Evolutionary conservation across 2,888 invertebrate species (phyloP), one percentile per base, ranked within the genome.

Genomic region (Pasiphila rectangulata): DNA sequence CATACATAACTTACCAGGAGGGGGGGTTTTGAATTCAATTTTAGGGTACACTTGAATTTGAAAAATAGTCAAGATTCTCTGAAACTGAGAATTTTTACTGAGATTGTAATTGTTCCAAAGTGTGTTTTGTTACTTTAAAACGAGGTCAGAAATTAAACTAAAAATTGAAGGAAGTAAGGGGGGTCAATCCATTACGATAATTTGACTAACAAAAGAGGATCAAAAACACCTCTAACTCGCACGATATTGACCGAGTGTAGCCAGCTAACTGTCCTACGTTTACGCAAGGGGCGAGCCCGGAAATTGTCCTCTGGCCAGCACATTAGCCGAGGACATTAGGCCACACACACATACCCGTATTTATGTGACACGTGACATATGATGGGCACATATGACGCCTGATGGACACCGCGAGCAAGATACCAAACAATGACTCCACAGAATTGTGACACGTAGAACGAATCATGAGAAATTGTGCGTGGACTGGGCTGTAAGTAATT

Each of bases 291-390:
- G 76, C 72, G 74, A 70, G 73, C 59, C 83, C 83, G 86, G 86
- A 87, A 87, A 85, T 87, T 83, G 83, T 84, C 80, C 79, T 84
- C 80, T 83, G 82, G 79, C 81, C 78, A 79, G 65, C 62, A 72
- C 86, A 85, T 86, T 86, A 86, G 78, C 66, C 54, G 75, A 74
- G 78, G 79, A 83, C 83, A 84, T 83, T 85, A 85, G 78, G 73
- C 72, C 68, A 64, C 64, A 57, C 62, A 59, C 64, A 63, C 69
- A 64, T 63, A 16, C 43, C 27, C 71, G 70, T 74, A 75, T 75
- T 69, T n/a, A n/a, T n/a, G 76, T 78, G 75, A 67, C 69, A 66
- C 72, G 75, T 73, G 75, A 75, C 76, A 75, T 72, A 44, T 40
- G 44, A 44, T 24, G 39, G 43, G 39, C 35, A 76, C 76, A 74